Conservation (phyloP, 2,797 vertebrate species). For the Megalops cyprinoides region DNA sequence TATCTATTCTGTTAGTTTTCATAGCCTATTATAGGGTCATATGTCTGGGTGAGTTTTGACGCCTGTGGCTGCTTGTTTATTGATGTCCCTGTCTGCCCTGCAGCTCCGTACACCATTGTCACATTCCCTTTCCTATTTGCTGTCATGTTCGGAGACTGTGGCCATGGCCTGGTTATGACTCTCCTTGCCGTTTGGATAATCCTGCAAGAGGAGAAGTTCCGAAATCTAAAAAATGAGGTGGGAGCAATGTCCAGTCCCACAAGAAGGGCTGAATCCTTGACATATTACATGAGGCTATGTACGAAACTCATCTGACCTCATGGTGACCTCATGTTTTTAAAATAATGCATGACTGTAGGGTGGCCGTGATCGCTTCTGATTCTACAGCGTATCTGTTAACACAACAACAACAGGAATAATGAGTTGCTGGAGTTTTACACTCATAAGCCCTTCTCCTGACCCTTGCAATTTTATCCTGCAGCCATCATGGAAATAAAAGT, state of each 20-base stretch:
- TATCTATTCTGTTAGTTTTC: not conserved
- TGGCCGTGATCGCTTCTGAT: too few relatives aligned
- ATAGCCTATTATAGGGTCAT: not conserved
- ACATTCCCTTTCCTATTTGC: conserved; percentile 85
- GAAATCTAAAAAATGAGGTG: conserved; percentile 51
- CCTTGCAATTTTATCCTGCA: not conserved
- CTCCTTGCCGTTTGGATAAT: conserved; percentile 49
- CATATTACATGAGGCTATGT: too few relatives aligned
- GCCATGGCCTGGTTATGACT: conserved; percentile 53
- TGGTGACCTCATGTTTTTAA: too few relatives aligned
- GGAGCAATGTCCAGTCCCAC: not conserved
- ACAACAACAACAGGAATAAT: not conserved
- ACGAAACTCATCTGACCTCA: too few relatives aligned
- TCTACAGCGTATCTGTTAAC: too few relatives aligned
- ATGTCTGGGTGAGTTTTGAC: not conserved
- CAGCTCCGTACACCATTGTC: conserved; percentile 55
- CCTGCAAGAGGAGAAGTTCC: conserved; percentile 40
- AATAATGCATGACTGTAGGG: too few relatives aligned
- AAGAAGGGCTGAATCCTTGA: too few relatives aligned
- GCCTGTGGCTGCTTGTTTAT: not conserved
- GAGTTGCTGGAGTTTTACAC: not conserved
- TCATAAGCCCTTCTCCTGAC: not conserved
- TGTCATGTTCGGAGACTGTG: conserved; percentile 82
- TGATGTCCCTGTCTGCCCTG: not conserved
- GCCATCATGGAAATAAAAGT: not conserved